Evolutionary conservation across 2,113 vertebrate species (phyloP).

Genomic region (Spermophilus dauricus): DNA sequence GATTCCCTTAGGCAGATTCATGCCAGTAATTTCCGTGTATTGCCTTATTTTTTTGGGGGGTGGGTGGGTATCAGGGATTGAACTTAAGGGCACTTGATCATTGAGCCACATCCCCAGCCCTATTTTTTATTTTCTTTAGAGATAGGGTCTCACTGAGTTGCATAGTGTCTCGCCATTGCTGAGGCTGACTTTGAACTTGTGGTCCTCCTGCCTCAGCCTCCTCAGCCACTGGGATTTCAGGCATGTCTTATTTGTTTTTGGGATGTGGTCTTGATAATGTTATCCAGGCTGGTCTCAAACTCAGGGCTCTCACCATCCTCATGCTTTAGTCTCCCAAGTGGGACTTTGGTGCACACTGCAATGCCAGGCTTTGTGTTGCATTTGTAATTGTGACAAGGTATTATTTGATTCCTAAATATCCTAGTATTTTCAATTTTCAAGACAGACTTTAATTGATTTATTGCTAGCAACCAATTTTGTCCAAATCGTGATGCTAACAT

Average conservation of each 20-base stretch:
- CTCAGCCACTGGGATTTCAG: too few relatives aligned
- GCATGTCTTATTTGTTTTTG: background rate
- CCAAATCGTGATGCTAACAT: background rate
- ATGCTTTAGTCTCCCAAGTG: background rate
- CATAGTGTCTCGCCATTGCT: too few relatives aligned
- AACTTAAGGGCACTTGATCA: too few relatives aligned
- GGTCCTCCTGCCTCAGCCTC: too few relatives aligned
- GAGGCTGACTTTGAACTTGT: too few relatives aligned
- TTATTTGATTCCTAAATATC: background rate
- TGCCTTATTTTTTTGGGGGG: background rate
- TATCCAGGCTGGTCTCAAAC: background rate
- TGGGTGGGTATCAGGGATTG: too few relatives aligned
- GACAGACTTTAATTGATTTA: background rate
- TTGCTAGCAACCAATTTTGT: background rate
- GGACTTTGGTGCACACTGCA: background rate
- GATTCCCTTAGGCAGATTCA: background rate
- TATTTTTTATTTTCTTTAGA: too few relatives aligned
- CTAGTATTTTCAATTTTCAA: conserved; percentile 7
- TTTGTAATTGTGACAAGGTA: background rate
- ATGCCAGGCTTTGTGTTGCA: background rate
- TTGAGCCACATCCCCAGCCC: too few relatives aligned
- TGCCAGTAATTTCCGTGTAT: background rate
- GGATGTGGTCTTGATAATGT: background rate
- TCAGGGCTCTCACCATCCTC: background rate
- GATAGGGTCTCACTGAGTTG: too few relatives aligned